These are phyloP conservation scores for Lethocerus indicus DNA, from an alignment of 1,140 invertebrate genomes.

Conservation along the genomic window DNA sequence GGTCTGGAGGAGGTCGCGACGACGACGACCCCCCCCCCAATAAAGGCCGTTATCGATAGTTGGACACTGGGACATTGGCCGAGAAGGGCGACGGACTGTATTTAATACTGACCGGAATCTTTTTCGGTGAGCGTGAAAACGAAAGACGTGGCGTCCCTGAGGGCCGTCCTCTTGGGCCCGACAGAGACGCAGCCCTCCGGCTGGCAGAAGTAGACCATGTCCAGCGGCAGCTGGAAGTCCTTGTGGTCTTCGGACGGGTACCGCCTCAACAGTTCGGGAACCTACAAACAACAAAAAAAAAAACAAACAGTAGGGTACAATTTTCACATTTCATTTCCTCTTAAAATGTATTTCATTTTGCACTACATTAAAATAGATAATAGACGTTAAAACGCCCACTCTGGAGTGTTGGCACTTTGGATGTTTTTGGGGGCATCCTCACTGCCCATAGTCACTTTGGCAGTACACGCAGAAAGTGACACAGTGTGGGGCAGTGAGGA, in stretches of 20 bases:
- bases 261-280: conserved; percentile 80
- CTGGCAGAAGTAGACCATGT: conserved; percentile 99
- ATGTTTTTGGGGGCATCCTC: not conserved
- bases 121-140: conserved; percentile 98
- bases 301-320: not conserved
- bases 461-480: not conserved
- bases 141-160: conserved; percentile 86
- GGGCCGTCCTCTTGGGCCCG: conserved; percentile 65
- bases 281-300: conserved; percentile 27
- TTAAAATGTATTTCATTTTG: not conserved
- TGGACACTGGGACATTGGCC: too few relatives aligned
- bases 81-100: too few relatives aligned
- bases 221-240: conserved; percentile 90
- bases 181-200: conserved; percentile 93
- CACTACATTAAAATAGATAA: not conserved
- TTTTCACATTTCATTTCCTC: not conserved
- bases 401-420: not conserved
- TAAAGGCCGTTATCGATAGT: too few relatives aligned
- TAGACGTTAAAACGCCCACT: conserved; percentile 1
- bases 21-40: too few relatives aligned
- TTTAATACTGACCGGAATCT: conserved; percentile 83
- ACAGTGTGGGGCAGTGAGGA: too few relatives aligned
- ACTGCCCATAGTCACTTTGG: not conserved
- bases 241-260: conserved; percentile 95
- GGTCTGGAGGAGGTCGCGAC: too few relatives aligned